Evolutionary conservation across 53 echinoderm and acorn worm genomes (phyloP), one percentile per base, ranked within the genome.

Genomic region (Actinopyga echinites): DNA sequence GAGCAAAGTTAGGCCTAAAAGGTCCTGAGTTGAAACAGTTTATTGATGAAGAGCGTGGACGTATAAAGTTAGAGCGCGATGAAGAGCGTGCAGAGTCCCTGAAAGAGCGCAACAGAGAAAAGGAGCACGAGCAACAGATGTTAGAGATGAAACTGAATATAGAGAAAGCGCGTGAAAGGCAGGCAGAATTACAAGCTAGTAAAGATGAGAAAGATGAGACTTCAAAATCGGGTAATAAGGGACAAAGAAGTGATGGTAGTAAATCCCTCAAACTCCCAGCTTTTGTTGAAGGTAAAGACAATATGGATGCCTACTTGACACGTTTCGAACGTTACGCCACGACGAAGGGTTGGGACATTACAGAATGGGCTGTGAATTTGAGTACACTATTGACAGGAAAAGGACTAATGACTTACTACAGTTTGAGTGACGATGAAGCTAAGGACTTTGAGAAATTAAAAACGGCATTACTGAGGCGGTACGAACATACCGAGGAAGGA

Each of bases 401-500:
- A 7, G 83, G 65, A 21, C 65, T 83, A 10, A 45, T 64, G 13
- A 55, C 68, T 11, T 65, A 83, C 19, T 21, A 37, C 21, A 65
- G 49, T 22, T 37, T 65, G 12, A 40, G 26, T 36, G 49, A 42
- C 2, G 28, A 43, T 66, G 83, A 83, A 13, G 42, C 83, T 26
- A 64, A 23, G 6, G n/a, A 42, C 30, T 65, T 34, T 65, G 15
- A 2, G 2, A 7, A 12, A 6, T 36, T 83, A 62, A 65, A 65
- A 44, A 66, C 64, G 1, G 83, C 53, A 19, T 37, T 65, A 1
- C 20, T 65, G 12, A 43, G 53, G 31, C 17, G 83, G 1, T 83
- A 40, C 44, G 40, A 71, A 17, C 22, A 87, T 24, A 87, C 79
- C 1, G 79, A 82, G 40, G 83, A 91, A 36, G 91, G 80, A 20